These are phyloP conservation scores for Lampris megalopsis DNA, from an alignment of 2,113 vertebrate species.

Conservation along the genomic window DNA sequence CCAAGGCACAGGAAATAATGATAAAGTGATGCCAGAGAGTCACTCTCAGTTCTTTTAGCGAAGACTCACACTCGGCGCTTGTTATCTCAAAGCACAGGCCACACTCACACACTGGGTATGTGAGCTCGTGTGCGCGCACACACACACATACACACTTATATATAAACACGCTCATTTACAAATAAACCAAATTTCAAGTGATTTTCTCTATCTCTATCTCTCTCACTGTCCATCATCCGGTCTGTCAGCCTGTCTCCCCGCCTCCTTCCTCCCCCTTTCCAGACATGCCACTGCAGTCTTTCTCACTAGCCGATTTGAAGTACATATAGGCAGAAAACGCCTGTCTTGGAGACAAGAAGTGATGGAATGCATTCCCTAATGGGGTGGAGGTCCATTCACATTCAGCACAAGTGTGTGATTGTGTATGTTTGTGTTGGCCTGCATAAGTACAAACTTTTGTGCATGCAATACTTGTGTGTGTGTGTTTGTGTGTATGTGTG, in stretches of 20 bases:
- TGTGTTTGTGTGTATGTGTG: no score
- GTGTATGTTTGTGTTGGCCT: background rate
- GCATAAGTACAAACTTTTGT: no score
- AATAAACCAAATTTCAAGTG: conserved; percentile 8
- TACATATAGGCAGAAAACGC: background rate
- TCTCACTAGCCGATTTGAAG: conserved; percentile 4
- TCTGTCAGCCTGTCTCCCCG: background rate
- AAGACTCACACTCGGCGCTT: conserved; percentile 31
- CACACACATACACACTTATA: background rate
- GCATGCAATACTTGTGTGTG: no score
- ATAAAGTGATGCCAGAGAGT: conserved; percentile 42
- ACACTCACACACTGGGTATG: conserved; percentile 6
- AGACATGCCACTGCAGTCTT: background rate
- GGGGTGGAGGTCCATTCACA: background rate
- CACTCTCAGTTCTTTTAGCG: conserved; percentile 30
- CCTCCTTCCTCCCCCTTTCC: background rate
- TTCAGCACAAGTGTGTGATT: background rate
- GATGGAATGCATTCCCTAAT: conserved; percentile 6
- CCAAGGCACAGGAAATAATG: conserved; percentile 50
- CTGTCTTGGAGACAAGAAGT: background rate
- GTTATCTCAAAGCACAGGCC: conserved; percentile 32
- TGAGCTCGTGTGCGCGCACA: no score
- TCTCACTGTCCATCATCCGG: background rate
- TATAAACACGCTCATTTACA: conserved; percentile 10
- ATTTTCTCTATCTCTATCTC: background rate